Percentiles rank a stretch among this genome's conserved stretches.
Evolutionary conservation across 2,797 vertebrate species (phyloP).

Genomic region (Todus mexicanus): DNA sequence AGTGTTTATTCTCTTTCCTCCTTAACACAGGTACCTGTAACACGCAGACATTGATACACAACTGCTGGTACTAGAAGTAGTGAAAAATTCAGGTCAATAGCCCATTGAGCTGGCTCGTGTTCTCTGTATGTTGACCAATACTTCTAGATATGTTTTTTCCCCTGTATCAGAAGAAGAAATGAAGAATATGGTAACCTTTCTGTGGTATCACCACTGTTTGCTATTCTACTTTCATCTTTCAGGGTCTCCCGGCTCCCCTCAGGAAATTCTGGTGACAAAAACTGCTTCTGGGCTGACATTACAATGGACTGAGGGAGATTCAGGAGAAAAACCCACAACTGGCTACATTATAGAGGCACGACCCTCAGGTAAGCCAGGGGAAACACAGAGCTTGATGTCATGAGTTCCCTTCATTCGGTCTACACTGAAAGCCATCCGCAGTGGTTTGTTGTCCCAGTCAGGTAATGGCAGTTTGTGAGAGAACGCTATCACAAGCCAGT

Average conservation of each 20-base stretch:
- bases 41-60: not conserved
- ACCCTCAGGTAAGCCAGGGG: slow-evolving; percentile 82
- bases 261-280: slow-evolving; percentile 86
- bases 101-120: not conserved
- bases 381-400: not conserved
- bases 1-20: not conserved
- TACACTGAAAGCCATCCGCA: not conserved
- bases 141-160: not conserved
- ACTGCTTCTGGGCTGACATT: slow-evolving; percentile 83
- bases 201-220: not conserved
- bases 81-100: not conserved
- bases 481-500: not conserved
- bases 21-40: not conserved
- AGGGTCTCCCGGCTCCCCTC: slow-evolving; percentile 90
- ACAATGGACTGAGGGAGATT: slow-evolving; percentile 85
- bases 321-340: slow-evolving; percentile 79
- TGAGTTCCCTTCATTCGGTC: not conserved
- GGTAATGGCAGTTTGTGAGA: not conserved
- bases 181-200: not conserved
- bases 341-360: slow-evolving; percentile 91
- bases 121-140: not conserved
- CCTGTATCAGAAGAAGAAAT: not conserved
- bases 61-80: not conserved
- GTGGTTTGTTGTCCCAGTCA: not conserved
- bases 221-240: not conserved